Base-by-base conservation (phyloP, 2,888 invertebrate species). In the Psococerastis gibbosa region DNA sequence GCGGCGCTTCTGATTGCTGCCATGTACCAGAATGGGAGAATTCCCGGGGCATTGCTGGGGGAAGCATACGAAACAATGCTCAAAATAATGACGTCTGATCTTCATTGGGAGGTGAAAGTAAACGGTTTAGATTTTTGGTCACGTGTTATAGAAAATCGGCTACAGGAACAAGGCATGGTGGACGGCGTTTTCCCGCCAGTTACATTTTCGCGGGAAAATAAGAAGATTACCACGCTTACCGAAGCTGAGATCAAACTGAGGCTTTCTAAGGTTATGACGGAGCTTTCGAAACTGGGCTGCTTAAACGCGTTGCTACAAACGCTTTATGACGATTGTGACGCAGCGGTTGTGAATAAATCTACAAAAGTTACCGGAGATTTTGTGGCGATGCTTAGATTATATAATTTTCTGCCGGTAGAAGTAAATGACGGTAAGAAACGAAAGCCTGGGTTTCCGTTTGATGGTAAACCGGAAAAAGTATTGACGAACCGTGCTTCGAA, bases 51-150 rank as follows among this genome's bases (percentile, higher is more conserved):
- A 46, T 44, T 20, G n/a, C 31, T n/a, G n/a, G n/a, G n/a, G n/a
- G n/a, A n/a, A n/a, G n/a, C n/a, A n/a, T n/a, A n/a, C n/a, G n/a
- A n/a, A 38, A 17, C 18, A 18, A 16, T 38, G 5, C 20, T 17
- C 6, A 13, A n/a, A 44, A 35, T 46, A 4, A 46, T 48, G 17
- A 35, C 45, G 8, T 43, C 41, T 35, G 85, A 85, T 57, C 68
- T 83, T 45, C 78, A 85, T 55, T 83, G 84, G 82, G 84, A 85
- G 57, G 83, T 83, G 0, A 81, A 82, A 59, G 62, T 75, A 1
- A 71, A 70, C 44, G 75, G 80, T 0, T 56, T 85, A 1, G 64
- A 67, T 45, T 84, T 79, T 54, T 85, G 84, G 83, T 68, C 68
- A 44, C 62, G 69, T 9, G 75, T 78, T 17, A 75, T 81, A 35